phyloP scores from a whole-genome alignment of 2,113 vertebrate species.

The Scalopus aquaticus region DNA sequence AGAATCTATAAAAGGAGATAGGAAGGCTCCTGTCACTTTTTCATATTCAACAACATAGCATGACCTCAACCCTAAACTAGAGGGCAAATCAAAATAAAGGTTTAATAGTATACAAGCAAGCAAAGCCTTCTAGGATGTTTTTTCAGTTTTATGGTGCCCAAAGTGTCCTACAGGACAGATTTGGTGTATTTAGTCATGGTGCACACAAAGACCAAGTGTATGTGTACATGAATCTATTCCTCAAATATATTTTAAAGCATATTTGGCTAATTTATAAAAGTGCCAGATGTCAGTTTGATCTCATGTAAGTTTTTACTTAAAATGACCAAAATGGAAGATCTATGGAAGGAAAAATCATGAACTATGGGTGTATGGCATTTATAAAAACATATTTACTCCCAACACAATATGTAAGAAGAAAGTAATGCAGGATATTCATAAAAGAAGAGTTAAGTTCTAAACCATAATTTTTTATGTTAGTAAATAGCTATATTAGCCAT shows the following conservation, averaged over 20 bases:
- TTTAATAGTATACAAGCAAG: not conserved
- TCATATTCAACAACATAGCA: conserved; percentile 47
- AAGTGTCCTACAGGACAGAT: conserved; percentile 4
- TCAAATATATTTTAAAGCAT: not conserved
- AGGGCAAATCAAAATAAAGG: not conserved
- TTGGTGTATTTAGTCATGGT: conserved; percentile 6
- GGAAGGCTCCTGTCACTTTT: conserved; percentile 51
- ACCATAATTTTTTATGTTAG: not conserved
- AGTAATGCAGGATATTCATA: not conserved
- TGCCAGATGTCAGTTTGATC: not conserved
- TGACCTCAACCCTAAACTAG: not conserved
- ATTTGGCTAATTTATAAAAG: conserved; percentile 26
- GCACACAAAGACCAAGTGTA: not conserved
- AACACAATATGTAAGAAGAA: not conserved
- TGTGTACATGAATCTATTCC: not conserved
- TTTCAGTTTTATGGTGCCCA: conserved; percentile 47
- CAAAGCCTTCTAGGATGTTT: conserved; percentile 45
- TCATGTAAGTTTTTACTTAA: not conserved
- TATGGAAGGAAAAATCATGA: not conserved
- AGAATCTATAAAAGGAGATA: conserved; percentile 89
- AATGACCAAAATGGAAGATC: not conserved
- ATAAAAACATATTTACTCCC: not conserved
- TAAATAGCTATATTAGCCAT: not conserved
- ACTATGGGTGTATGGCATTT: not conserved
- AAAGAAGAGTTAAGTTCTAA: not conserved